Percentiles rank a stretch among this genome's conserved stretches.
These are phyloP conservation scores for Polyommatus icarus DNA, from an alignment of 2,888 invertebrate species.

Conservation along the genomic window DNA sequence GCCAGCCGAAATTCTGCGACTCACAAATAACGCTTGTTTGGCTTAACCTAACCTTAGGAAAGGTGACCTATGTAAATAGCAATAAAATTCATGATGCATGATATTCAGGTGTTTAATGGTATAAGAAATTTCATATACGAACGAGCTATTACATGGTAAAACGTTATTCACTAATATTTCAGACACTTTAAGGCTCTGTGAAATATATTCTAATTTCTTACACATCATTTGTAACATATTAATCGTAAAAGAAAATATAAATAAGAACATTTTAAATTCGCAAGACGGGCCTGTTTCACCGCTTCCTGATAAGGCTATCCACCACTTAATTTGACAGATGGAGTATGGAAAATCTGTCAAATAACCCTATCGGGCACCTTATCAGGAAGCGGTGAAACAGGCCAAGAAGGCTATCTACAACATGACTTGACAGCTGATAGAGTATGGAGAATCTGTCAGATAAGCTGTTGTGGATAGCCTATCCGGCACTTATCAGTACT, in stretches of 20 bases:
- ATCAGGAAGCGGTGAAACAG: too few relatives aligned
- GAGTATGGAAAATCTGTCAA: too few relatives aligned
- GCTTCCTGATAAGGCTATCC: too few relatives aligned
- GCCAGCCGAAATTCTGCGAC: too few relatives aligned
- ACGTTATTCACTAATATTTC: slow-evolving; percentile 14
- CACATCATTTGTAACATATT: background rate
- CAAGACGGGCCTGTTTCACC: background rate
- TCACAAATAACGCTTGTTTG: too few relatives aligned
- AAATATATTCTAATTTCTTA: background rate
- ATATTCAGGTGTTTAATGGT: background rate
- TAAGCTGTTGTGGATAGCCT: too few relatives aligned
- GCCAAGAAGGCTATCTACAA: too few relatives aligned
- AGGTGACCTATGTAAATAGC: slow-evolving; percentile 9
- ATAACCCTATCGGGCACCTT: too few relatives aligned
- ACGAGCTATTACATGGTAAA: slow-evolving; percentile 1
- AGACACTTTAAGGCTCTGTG: background rate
- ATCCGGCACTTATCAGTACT: too few relatives aligned
- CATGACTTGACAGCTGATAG: too few relatives aligned
- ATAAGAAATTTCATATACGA: background rate
- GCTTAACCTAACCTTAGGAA: background rate
- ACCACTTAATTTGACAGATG: too few relatives aligned
- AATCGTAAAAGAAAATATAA: background rate
- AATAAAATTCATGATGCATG: background rate
- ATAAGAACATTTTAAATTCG: background rate
- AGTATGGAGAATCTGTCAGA: too few relatives aligned